Evolutionary conservation across 2,797 vertebrate species (phyloP), one percentile per base, ranked within the genome.

Genomic region (Phylloscopus collybita): DNA sequence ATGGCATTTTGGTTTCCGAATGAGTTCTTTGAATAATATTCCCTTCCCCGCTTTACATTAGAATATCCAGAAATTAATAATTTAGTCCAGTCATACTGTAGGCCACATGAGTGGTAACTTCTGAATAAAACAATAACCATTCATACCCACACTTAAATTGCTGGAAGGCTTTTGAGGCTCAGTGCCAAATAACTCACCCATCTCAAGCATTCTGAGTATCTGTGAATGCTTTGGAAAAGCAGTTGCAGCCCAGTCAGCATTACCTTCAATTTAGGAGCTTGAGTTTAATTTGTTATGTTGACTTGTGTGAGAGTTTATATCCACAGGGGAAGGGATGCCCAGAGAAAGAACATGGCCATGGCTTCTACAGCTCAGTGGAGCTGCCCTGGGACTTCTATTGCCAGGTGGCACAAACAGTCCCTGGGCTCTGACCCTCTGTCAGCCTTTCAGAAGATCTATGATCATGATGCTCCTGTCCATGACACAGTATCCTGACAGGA

Each of bases 61-160:
- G 74, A 86, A 87, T 72, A 85, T 64, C 83, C 59, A 93, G 72
- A 88, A 96, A 94, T 95, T 82, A 97, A 96, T 96, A 93, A 95
- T 96, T 96, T 91, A 95, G 61, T 30, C 65, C 40, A 86, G 85
- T 93, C 65, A 81, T 64, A 81, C 66, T 18, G 56, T 47, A 82
- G 80, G 42, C 80, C 91, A 94, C 40, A 62, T 19, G 44, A 93
- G 71, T 51, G 59, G 86, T 86, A 89, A 93, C 91, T 95, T 88
- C 38, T 95, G 95, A 97, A 96, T 93, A 93, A 93, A 96, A 96
- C 85, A 95, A 92, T 81, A 95, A 91, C 82, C 50, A 81, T 84
- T 93, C 83, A 83, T 79, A 86, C 29, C 67, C 87, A 81, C 72
- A 67, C 60, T 80, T 71, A 85, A 74, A 75, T 67, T 53, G 62